Conservation (phyloP, 2,888 invertebrate genomes). For the Leucophora obtusa region DNA sequence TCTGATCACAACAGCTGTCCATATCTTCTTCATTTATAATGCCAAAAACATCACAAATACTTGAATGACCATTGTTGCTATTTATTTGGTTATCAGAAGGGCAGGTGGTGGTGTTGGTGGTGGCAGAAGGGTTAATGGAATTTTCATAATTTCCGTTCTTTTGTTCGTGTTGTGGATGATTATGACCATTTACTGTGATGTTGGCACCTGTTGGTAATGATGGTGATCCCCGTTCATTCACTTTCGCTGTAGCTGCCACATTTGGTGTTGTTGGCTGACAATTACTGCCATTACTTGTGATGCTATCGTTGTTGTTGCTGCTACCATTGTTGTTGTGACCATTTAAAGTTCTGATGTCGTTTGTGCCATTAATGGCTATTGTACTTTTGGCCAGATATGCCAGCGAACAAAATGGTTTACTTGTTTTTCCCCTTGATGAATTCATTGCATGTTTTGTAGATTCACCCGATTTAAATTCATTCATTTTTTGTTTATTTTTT, state of each 20-base stretch:
- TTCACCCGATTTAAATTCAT: constrained; percentile 45
- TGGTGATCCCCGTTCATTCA: constrained; percentile 66
- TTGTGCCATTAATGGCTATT: constrained; percentile 65
- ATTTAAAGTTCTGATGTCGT: constrained; percentile 63
- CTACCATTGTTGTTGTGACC: constrained; percentile 49
- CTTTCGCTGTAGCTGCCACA: constrained; percentile 67
- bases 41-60: constrained; percentile 65
- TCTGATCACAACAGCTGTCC: constrained; percentile 56
- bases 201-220: constrained; percentile 66
- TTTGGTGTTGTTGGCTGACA: constrained; percentile 58
- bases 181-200: constrained; percentile 55
- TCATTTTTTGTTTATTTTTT: constrained; percentile 51
- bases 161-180: constrained; percentile 7
- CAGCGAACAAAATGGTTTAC: constrained; percentile 68
- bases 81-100: constrained; percentile 37
- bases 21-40: constrained; percentile 66
- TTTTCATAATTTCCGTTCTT: constrained; percentile 42
- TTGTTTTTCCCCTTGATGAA: constrained; percentile 51
- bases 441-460: constrained; percentile 42
- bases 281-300: constrained; percentile 46
- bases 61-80: constrained; percentile 37
- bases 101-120: constrained; percentile 38
- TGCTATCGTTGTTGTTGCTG: constrained; percentile 10
- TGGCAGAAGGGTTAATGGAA: not conserved
- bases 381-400: constrained; percentile 69